phyloP scores from a whole-genome alignment of 1,140 invertebrate species.

The Lamellibrachia luymesi region DNA sequence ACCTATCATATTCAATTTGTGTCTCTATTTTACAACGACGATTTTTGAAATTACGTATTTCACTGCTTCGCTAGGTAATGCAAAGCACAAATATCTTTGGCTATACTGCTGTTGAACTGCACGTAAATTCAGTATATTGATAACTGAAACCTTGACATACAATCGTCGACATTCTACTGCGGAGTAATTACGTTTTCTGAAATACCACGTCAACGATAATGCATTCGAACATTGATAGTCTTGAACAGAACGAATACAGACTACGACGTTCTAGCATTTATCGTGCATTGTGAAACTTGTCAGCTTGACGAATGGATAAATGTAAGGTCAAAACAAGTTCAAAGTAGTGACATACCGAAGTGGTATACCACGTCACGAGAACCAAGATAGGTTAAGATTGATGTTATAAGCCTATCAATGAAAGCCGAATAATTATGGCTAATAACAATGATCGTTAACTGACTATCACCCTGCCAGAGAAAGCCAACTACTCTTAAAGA shows the following conservation, averaged over 20 bases:
- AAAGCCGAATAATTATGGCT: background rate
- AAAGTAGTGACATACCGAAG: background rate
- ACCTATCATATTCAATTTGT: too few relatives aligned
- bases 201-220: background rate
- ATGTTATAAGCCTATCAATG: background rate
- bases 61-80: too few relatives aligned
- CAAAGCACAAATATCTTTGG: too few relatives aligned
- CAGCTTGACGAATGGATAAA: background rate
- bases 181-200: background rate
- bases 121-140: background rate
- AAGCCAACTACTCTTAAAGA: background rate
- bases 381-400: background rate
- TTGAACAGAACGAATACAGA: background rate
- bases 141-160: background rate
- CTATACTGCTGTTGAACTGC: background rate
- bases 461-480: background rate
- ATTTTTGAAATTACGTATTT: too few relatives aligned
- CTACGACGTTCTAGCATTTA: background rate
- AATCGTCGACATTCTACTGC: background rate
- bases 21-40: too few relatives aligned
- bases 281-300: background rate
- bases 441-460: background rate
- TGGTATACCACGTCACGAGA: background rate
- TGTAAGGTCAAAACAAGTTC: background rate
- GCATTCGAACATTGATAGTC: background rate